Base-by-base conservation (phyloP, 35 echinoderm and acorn worm species). In the Anneissia japonica region DNA sequence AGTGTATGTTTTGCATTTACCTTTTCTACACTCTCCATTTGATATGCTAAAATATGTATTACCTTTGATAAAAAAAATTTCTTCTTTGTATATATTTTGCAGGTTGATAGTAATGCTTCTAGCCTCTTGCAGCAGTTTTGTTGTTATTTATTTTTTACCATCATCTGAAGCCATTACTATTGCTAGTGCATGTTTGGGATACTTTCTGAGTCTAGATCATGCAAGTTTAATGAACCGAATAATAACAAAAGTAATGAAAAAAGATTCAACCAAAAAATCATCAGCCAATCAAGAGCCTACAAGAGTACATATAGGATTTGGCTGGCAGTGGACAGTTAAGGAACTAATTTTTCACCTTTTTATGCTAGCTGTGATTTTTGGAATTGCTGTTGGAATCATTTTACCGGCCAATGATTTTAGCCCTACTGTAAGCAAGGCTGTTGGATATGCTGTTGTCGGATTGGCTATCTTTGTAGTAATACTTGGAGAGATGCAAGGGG, bases 181-280 rank as follows among this genome's bases (percentile, higher is more conserved):
- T 85, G 85, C 84, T 64, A n/a, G n/a, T n/a, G 85, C 89, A 28
- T 84, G 90, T 32, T 32, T 80, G 11, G 96, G 96, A 3, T 99
- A 94, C 76, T 39, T 99, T 26, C 84, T 91, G 2, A 94, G 92
- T 51, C 83, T 94, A 0, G 89, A 99, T 72, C 88, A 93, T 55
- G 72, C 75, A 4, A 84, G 75, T 9, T 32, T 99, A 16, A 85
- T 30, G 34, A 89, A 94, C 75, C 87, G 90, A 80, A 11, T 93
- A 14, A 46, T 85, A 64, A 74, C 77, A 73, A 40, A 76, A 46
- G 32, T 37, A 84, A 84, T 34, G 56, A 72, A 46, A 36, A 51
- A 21, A 38, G 23, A 89, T 32, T 77, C 34, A 31, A 77, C 81
- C 81, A 83, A 30, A 34, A 85, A 85, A 92, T 87, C 79, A 36